Percentiles rank a stretch among this genome's conserved stretches.
Evolutionary conservation across 2,113 vertebrate species (phyloP).

Genomic region (Romanogobio albipinnatus): DNA sequence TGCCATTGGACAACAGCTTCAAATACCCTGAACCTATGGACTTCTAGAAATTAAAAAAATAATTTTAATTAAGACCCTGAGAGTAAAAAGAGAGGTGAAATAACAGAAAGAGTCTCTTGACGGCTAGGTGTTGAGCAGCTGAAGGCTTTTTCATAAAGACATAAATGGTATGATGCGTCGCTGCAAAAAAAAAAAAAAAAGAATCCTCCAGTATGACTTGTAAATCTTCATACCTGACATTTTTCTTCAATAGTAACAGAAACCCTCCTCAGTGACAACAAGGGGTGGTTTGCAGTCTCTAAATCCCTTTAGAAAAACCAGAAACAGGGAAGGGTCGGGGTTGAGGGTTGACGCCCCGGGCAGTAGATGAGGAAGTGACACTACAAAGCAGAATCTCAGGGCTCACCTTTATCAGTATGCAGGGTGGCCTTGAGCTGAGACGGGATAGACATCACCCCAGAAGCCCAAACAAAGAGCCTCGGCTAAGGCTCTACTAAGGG

Average conservation of each 20-base stretch:
- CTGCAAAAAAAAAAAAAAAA: not conserved
- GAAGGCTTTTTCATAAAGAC: constrained; percentile 10
- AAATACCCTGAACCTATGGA: constrained; percentile 19
- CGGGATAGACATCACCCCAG: not conserved
- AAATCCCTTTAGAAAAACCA: not conserved
- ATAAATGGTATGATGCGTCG: not conserved
- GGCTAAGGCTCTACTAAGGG: not conserved
- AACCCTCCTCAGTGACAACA: not conserved
- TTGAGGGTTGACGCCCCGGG: constrained; percentile 23
- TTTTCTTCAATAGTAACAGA: not conserved
- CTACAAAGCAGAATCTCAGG: constrained; percentile 39
- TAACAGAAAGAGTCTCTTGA: not conserved
- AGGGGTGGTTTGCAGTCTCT: not conserved
- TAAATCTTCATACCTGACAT: not conserved
- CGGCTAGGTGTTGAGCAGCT: not conserved
- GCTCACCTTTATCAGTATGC: constrained; percentile 39
- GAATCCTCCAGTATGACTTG: not conserved
- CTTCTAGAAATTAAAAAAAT: not conserved
- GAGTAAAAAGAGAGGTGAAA: constrained; percentile 43
- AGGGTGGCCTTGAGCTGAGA: not conserved
- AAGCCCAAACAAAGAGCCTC: constrained; percentile 9
- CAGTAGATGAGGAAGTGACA: constrained; percentile 29
- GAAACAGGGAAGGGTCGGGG: not conserved
- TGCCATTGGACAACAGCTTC: constrained; percentile 46
- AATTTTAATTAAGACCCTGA: constrained; percentile 65